Evolutionary conservation across 2,797 vertebrate species (phyloP).

Genomic region (Taenioides sp.): DNA sequence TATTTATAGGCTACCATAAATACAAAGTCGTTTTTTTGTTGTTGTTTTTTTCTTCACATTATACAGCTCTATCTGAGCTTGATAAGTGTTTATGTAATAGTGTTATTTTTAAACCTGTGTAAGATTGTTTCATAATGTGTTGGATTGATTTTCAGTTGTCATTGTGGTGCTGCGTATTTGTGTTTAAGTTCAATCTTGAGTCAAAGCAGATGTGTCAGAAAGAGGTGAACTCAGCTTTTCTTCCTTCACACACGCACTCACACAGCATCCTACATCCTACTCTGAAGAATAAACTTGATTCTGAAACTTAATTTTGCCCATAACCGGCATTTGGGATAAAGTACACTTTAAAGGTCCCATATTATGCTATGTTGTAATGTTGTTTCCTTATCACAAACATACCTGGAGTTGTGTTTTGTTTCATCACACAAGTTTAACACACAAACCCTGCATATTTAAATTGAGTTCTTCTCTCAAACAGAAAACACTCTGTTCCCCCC

Average conservation of each 20-base stretch:
- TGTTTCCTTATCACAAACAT: too few relatives aligned
- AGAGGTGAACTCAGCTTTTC: constrained; percentile 2
- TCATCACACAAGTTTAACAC: too few relatives aligned
- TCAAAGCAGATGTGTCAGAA: constrained; percentile 36
- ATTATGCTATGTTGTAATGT: too few relatives aligned
- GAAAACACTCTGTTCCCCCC: too few relatives aligned
- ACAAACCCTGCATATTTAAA: too few relatives aligned
- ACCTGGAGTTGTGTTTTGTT: too few relatives aligned
- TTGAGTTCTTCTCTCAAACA: too few relatives aligned
- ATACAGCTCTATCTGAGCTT: too few relatives aligned
- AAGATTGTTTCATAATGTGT: constrained; percentile 11
- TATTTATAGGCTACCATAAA: too few relatives aligned
- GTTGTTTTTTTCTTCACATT: too few relatives aligned
- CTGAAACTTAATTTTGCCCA: not conserved
- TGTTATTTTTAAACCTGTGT: constrained; percentile 14
- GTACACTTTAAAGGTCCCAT: too few relatives aligned
- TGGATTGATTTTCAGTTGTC: constrained; percentile 34
- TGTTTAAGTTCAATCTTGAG: constrained; percentile 1
- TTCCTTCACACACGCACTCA: not conserved
- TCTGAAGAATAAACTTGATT: not conserved
- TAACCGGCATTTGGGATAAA: not conserved
- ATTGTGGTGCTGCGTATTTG: constrained; percentile 31
- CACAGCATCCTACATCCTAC: constrained; percentile 17
- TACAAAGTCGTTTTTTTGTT: too few relatives aligned
- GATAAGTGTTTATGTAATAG: not conserved